Evolutionary conservation across 2,113 vertebrate species (phyloP).

Genomic region (Trochalopteron elliotii): DNA sequence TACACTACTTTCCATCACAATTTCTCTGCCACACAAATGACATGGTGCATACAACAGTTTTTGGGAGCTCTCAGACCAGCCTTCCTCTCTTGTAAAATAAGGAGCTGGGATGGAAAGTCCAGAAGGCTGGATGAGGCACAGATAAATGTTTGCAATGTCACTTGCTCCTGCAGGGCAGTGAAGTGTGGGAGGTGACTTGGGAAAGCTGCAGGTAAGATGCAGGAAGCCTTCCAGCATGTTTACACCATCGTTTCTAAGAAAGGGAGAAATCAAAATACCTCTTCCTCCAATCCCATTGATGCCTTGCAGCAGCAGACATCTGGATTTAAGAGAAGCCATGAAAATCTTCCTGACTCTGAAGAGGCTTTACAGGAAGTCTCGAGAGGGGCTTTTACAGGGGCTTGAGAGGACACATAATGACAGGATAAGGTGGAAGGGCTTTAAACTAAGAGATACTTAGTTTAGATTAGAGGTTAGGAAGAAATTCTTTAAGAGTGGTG

Average conservation of each 20-base stretch:
- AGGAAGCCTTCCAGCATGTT: background rate
- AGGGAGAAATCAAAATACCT: background rate
- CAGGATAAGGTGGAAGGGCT: background rate
- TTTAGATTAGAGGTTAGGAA: background rate
- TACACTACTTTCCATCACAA: background rate
- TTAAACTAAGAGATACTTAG: background rate
- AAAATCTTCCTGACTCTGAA: background rate
- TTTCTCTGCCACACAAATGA: background rate
- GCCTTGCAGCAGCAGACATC: background rate
- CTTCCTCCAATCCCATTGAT: fast-evolving
- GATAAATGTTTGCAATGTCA: background rate
- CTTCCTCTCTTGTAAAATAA: background rate
- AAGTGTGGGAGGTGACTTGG: background rate
- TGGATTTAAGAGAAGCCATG: background rate
- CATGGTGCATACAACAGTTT: background rate
- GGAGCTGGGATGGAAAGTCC: background rate
- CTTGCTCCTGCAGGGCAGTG: background rate
- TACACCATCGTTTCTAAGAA: background rate
- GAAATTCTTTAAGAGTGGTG: background rate
- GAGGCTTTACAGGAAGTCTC: background rate
- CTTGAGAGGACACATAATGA: fast-evolving
- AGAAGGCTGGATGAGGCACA: background rate
- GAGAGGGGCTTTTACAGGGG: background rate
- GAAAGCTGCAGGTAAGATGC: background rate
- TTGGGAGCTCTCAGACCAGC: background rate